phyloP scores from a whole-genome alignment of 2,888 invertebrate species.

The Drosophila eohydei region DNA sequence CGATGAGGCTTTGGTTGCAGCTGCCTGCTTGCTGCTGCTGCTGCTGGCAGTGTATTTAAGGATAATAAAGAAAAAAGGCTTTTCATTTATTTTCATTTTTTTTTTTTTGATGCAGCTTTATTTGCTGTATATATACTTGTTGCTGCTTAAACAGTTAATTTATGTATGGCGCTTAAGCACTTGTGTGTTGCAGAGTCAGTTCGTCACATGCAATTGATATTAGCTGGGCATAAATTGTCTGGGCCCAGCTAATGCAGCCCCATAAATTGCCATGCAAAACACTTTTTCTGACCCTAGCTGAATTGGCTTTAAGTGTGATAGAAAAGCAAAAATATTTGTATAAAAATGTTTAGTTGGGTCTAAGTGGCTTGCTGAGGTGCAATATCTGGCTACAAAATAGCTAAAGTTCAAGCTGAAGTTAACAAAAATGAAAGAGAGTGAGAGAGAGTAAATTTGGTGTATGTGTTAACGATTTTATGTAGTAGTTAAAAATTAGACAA shows the following conservation, averaged over 20 bases:
- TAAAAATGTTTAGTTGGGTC: too few species aligned
- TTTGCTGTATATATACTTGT: constrained; percentile 50
- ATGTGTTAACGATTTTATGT: too few species aligned
- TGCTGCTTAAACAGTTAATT: constrained; percentile 65
- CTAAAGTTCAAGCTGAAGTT: neutral
- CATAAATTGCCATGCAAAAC: constrained; percentile 38
- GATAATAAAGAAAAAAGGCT: constrained; percentile 1
- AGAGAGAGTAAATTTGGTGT: too few species aligned
- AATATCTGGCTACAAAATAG: too few species aligned
- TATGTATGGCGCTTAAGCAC: constrained; percentile 41
- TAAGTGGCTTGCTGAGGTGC: too few species aligned
- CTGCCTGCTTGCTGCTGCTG: constrained; percentile 5
- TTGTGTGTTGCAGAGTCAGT: constrained; percentile 25
- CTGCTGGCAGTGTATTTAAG: neutral
- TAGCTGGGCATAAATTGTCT: constrained; percentile 72
- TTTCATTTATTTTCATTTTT: neutral
- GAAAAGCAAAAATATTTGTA: neutral
- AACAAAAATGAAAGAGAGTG: too few species aligned
- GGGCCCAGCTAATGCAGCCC: constrained; percentile 36
- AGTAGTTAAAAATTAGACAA: too few species aligned
- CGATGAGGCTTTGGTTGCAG: constrained; percentile 3
- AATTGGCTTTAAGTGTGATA: neutral
- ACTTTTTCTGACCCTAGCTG: constrained; percentile 24
- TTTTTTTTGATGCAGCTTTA: constrained; percentile 41
- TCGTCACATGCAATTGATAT: constrained; percentile 59